Percentiles rank a stretch among this genome's conserved stretches.
These are phyloP conservation scores for Drosophila lacertosa DNA, from an alignment of 1,140 invertebrate genomes.

Conservation along the genomic window DNA sequence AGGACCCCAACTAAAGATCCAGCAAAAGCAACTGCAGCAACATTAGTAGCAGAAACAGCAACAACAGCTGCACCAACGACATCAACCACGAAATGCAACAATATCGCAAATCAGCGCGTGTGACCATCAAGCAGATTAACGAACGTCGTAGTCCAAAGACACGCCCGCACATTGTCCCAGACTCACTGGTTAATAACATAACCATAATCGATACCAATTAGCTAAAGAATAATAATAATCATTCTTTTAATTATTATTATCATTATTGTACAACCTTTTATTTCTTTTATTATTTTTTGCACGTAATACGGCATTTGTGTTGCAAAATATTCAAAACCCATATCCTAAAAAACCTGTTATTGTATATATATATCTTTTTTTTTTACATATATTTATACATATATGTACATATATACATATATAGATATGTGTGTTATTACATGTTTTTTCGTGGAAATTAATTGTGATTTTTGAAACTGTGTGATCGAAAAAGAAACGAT, in stretches of 20 bases:
- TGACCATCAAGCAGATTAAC: conserved; percentile 24
- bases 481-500: conserved; percentile 69
- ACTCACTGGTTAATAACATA: conserved; percentile 2
- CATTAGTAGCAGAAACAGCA: conserved; percentile 3
- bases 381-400: conserved; percentile 2
- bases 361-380: conserved; percentile 3
- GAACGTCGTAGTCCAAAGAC: conserved; percentile 43
- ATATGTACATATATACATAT: not conserved
- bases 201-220: conserved; percentile 24
- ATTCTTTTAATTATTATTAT: conserved; percentile 2
- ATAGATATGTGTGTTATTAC: conserved; percentile 29
- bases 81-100: conserved; percentile 58
- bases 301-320: not conserved
- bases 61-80: conserved; percentile 11
- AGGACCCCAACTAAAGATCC: conserved; percentile 1
- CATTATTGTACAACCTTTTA: not conserved
- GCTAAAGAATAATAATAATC: not conserved
- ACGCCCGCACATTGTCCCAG: conserved; percentile 23
- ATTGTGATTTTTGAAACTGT: conserved; percentile 78
- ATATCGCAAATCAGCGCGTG: conserved; percentile 39
- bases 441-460: conserved; percentile 57
- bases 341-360: conserved; percentile 14
- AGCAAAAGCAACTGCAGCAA: not conserved
- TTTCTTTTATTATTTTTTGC: conserved; percentile 21
- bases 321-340: not conserved